A percentile compares a stretch with the other conserved stretches of the same genome.
Evolutionary conservation across 2,888 invertebrate genomes (phyloP).

Genomic region (Anaspis maculata): DNA sequence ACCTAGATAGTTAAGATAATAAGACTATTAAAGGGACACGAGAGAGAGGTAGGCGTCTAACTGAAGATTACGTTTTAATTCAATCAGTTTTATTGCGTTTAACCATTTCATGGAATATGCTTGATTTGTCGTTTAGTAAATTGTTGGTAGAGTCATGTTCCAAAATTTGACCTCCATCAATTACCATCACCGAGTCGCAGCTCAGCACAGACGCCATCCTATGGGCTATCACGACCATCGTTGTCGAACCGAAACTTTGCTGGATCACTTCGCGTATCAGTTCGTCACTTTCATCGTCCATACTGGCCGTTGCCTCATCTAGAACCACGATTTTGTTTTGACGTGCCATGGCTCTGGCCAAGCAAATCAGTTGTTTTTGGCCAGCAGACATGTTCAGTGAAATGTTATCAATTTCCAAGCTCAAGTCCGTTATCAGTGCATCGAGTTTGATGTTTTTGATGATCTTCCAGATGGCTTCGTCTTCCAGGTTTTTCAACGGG

Average conservation of each 20-base stretch:
- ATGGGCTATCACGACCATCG: slow-evolving; percentile 42
- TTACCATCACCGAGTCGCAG: slow-evolving; percentile 44
- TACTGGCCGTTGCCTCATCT: slow-evolving; percentile 50
- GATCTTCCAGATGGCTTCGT: slow-evolving; percentile 30
- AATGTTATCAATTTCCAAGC: slow-evolving; percentile 15
- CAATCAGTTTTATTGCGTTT: too few relatives aligned
- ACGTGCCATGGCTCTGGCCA: slow-evolving; percentile 46
- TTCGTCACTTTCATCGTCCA: slow-evolving; percentile 44
- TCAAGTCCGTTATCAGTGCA: slow-evolving; percentile 32
- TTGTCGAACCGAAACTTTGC: slow-evolving; percentile 42
- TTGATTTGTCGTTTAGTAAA: slow-evolving; percentile 15
- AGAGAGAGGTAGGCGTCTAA: too few relatives aligned
- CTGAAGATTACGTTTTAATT: too few relatives aligned
- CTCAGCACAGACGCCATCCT: slow-evolving; percentile 46
- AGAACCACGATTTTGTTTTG: slow-evolving; percentile 44
- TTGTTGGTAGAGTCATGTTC: slow-evolving; percentile 14
- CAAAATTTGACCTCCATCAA: slow-evolving; percentile 41
- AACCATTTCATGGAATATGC: slow-evolving; percentile 15
- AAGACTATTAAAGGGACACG: too few relatives aligned
- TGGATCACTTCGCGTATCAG: slow-evolving; percentile 44
- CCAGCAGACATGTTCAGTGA: slow-evolving; percentile 24
- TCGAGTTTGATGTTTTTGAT: slow-evolving; percentile 36
- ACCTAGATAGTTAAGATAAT: too few relatives aligned
- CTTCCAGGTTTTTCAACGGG: slow-evolving; percentile 23
- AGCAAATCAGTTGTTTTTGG: slow-evolving; percentile 48